These are phyloP conservation scores for Acridotheres tristis DNA, from an alignment of 2,797 vertebrate genomes.

Conservation along the genomic window DNA sequence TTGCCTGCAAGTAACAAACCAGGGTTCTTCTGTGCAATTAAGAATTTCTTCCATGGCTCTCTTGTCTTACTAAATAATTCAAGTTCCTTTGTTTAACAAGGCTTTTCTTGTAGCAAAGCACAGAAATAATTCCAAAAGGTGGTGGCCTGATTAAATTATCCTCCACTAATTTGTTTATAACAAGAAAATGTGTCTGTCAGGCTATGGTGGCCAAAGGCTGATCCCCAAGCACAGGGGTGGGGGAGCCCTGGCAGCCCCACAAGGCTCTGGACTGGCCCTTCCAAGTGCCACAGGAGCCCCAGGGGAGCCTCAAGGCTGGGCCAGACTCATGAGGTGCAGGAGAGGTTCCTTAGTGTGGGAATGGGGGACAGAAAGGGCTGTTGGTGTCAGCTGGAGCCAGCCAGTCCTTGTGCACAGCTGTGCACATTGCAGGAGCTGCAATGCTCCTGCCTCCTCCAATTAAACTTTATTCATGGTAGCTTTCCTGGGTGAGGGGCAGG, in stretches of 20 bases:
- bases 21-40: background rate
- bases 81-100: background rate
- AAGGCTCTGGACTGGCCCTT: rapidly evolving
- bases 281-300: rapidly evolving
- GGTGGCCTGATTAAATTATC: background rate
- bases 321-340: rapidly evolving
- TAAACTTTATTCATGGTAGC: background rate
- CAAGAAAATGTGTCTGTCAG: background rate
- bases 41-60: background rate
- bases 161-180: background rate
- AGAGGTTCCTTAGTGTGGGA: rapidly evolving
- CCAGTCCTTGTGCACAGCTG: too few relatives aligned
- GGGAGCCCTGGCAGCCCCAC: background rate
- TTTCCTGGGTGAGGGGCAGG: rapidly evolving
- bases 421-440: rapidly evolving
- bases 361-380: background rate
- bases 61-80: slow-evolving; percentile 8
- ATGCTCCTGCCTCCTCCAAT: background rate
- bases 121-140: background rate
- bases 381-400: background rate
- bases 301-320: rapidly evolving
- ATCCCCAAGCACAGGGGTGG: rapidly evolving
- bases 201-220: background rate
- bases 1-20: background rate
- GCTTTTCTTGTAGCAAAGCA: background rate